These are phyloP conservation scores for Globia sparganii DNA, from an alignment of 2,888 invertebrate genomes.

Conservation along the genomic window DNA sequence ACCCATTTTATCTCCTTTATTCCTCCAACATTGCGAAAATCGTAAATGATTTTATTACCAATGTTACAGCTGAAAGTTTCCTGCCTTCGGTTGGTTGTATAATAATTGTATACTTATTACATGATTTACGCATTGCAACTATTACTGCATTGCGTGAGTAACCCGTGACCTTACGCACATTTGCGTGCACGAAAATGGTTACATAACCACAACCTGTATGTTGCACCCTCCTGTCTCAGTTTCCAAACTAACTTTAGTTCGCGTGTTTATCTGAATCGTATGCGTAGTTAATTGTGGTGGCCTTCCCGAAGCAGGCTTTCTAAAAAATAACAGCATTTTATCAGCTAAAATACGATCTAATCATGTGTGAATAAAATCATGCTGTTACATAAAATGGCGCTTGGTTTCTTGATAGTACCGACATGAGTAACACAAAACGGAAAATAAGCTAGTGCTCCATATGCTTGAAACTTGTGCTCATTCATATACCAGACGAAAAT, in stretches of 20 bases:
- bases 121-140: conserved; percentile 42
- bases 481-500: conserved; percentile 29
- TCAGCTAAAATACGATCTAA: conserved; percentile 48
- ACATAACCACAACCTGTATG: conserved; percentile 72
- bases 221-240: conserved; percentile 68
- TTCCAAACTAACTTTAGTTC: conserved; percentile 69
- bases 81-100: conserved; percentile 12
- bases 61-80: neutral
- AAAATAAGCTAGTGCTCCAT: neutral
- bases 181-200: conserved; percentile 75
- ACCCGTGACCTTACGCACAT: conserved; percentile 74
- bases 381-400: conserved; percentile 1
- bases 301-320: conserved; percentile 78
- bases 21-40: conserved; percentile 18
- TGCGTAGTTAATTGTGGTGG: conserved; percentile 71
- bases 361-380: conserved; percentile 12
- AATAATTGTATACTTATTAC: conserved; percentile 32
- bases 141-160: conserved; percentile 64
- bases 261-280: conserved; percentile 77
- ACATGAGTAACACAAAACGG: neutral
- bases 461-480: conserved; percentile 24
- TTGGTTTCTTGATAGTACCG: neutral
- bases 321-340: conserved; percentile 65
- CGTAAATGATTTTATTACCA: conserved; percentile 1
- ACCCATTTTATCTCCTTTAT: conserved; percentile 28